Evolutionary conservation across 2,113 vertebrate species (phyloP).

Genomic region (Anguilla rostrata): DNA sequence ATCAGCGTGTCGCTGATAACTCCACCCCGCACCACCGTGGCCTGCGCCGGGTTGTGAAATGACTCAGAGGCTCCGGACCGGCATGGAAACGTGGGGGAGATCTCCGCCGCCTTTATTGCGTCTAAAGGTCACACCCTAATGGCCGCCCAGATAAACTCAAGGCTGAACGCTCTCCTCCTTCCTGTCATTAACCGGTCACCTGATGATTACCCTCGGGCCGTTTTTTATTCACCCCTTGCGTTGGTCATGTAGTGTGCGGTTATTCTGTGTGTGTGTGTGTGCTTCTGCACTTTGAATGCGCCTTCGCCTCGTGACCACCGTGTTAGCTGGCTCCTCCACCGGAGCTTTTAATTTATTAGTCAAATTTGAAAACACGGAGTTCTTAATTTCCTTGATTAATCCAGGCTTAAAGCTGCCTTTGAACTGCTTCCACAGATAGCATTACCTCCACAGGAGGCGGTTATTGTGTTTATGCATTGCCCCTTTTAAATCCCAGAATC

Average conservation of each 20-base stretch:
- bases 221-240: neutral
- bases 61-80: neutral
- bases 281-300: neutral
- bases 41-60: neutral
- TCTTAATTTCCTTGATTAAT: neutral
- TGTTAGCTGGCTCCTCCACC: neutral
- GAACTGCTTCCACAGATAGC: neutral
- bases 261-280: neutral
- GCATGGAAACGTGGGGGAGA: neutral
- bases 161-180: neutral
- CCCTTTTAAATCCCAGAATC: neutral
- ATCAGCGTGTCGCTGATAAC: neutral
- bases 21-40: neutral
- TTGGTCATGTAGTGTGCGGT: neutral
- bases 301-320: neutral
- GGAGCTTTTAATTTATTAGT: slow-evolving; percentile 1
- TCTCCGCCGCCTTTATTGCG: neutral
- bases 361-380: neutral
- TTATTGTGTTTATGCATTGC: neutral
- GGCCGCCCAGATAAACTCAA: neutral
- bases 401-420: neutral
- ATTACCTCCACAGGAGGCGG: neutral
- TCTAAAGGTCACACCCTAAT: slow-evolving; percentile 6
- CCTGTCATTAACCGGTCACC: neutral
- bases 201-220: neutral